Percentiles rank a stretch among this genome's conserved stretches.
phyloP scores from a whole-genome alignment of 2,113 vertebrate genomes.

The Carettochelys insculpta region DNA sequence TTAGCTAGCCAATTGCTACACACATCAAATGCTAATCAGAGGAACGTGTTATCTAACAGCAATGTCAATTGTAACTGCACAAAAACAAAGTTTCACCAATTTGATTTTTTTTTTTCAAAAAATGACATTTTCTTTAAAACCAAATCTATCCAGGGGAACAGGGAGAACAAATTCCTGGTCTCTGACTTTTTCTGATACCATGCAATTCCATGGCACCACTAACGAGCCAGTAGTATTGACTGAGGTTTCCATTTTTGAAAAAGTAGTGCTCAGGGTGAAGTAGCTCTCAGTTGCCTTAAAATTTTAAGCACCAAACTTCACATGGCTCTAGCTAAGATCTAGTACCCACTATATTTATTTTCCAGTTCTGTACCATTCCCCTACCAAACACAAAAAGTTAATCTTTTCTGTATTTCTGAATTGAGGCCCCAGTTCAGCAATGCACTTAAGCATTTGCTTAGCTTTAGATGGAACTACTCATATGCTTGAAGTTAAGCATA shows the following conservation, averaged over 20 bases:
- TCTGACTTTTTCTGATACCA: not conserved
- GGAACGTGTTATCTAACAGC: not conserved
- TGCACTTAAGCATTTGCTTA: not conserved
- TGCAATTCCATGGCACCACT: not conserved
- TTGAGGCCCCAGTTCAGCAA: not conserved
- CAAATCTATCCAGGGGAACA: not conserved
- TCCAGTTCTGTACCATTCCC: not conserved
- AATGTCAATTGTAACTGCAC: not conserved
- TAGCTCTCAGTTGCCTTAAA: not conserved
- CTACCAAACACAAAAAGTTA: not conserved
- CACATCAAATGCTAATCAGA: not conserved
- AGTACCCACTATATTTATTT: not conserved
- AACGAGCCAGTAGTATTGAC: not conserved
- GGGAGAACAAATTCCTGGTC: not conserved
- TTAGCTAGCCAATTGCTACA: not conserved
- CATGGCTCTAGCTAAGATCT: not conserved
- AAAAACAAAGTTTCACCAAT: not conserved
- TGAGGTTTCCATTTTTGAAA: not conserved
- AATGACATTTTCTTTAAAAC: not conserved
- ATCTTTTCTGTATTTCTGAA: not conserved
- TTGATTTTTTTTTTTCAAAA: not conserved
- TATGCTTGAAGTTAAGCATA: not conserved
- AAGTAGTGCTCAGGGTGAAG: not conserved
- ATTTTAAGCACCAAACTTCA: not conserved
- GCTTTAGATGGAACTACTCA: not conserved